These are phyloP conservation scores for Microcebus jonahi DNA, from an alignment of 2,113 vertebrate species.

Conservation along the genomic window DNA sequence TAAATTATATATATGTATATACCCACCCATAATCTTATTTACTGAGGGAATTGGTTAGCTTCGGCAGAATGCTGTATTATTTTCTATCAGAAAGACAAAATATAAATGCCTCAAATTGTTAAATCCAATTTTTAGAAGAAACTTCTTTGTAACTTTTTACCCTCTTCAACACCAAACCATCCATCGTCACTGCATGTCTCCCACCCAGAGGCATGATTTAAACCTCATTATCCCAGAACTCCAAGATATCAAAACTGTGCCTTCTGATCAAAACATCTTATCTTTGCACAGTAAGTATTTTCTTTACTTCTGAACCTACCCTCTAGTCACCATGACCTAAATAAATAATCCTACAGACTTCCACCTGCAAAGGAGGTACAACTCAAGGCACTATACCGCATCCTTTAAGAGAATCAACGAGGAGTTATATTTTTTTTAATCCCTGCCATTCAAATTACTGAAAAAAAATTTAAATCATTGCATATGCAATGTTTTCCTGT, in stretches of 20 bases:
- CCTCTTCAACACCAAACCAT: neutral
- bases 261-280: neutral
- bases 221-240: neutral
- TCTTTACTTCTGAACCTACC: neutral
- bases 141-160: neutral
- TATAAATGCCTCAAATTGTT: neutral
- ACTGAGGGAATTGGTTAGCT: neutral
- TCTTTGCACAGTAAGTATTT: neutral
- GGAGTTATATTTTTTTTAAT: neutral
- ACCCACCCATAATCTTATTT: neutral
- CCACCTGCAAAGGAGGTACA: neutral
- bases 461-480: neutral
- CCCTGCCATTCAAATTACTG: neutral
- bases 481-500: neutral
- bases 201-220: neutral
- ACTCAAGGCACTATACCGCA: neutral
- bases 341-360: neutral
- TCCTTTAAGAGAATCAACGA: neutral
- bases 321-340: neutral
- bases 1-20: neutral
- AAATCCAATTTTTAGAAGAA: neutral
- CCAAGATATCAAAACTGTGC: neutral
- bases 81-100: slow-evolving; percentile 32
- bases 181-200: neutral
- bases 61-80: neutral